Conservation (phyloP, 2,888 invertebrate species). For the Sinohyriopsis cumingii region DNA sequence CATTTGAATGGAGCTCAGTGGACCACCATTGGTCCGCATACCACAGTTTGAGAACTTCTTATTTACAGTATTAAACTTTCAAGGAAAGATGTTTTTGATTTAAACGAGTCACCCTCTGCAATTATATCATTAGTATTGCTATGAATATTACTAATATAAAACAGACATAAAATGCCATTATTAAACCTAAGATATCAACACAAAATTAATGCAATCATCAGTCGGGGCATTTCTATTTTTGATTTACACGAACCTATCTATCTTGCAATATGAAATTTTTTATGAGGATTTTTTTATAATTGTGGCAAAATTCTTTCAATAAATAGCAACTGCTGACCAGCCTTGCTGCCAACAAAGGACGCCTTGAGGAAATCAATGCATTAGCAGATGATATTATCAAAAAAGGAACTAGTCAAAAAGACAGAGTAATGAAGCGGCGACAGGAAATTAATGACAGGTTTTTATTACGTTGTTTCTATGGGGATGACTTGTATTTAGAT, state of each 20-base stretch:
- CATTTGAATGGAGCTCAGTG: too few relatives aligned
- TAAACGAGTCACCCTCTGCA: too few relatives aligned
- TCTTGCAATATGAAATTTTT: not conserved
- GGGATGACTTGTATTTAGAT: not conserved
- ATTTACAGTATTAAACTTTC: too few relatives aligned
- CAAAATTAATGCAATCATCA: not conserved
- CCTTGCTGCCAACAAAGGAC: conserved; percentile 91
- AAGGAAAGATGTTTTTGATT: too few relatives aligned
- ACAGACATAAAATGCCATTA: too few relatives aligned
- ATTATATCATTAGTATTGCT: too few relatives aligned
- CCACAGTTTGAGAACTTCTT: too few relatives aligned
- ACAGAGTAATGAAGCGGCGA: conserved; percentile 83
- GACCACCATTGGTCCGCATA: too few relatives aligned
- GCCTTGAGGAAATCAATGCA: conserved; percentile 90
- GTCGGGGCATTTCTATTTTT: not conserved
- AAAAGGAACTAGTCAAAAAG: conserved; percentile 89
- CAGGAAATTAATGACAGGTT: conserved; percentile 87
- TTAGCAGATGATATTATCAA: conserved; percentile 88
- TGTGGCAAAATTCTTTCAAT: conserved; percentile 32
- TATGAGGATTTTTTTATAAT: not conserved
- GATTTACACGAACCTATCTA: not conserved
- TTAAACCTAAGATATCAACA: too few relatives aligned
- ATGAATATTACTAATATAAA: too few relatives aligned
- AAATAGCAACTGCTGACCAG: conserved; percentile 91
- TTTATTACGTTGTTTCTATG: too few relatives aligned